Evolutionary conservation across 2,113 vertebrate genomes (phyloP), one percentile per base, ranked within the genome.

Genomic region (Ancistrus triradiatus): DNA sequence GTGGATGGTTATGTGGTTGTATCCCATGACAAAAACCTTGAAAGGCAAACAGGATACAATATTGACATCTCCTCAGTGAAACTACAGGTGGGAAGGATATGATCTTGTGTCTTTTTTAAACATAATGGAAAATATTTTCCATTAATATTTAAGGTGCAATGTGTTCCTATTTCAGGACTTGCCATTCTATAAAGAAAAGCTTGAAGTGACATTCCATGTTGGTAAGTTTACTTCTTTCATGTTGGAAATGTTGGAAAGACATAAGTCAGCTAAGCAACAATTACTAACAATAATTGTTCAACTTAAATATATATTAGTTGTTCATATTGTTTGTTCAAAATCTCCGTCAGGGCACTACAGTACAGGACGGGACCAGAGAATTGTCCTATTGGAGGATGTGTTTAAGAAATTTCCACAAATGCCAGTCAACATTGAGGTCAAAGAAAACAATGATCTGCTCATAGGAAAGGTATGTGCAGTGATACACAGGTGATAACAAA

Each of bases 11-110:
- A 87, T 9, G 90, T 95, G 42, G 84, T 93, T 4, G 86, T 94
- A 48, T 93, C 91, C 21, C 93, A 95, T 9, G 92, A 95, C 6
- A 55, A 89, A 65, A 89, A 92, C 72, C 81, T 95, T 15, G 64
- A 70, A 43, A 88, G 91, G 72, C 86, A 92, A 81, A 88, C 90
- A 0, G 91, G 92, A 24, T 70, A 73, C 1, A 74, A 91, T 70
- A 7, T 58, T 91, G 61, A 69, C 79, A 33, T 86, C 86, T 10
- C 63, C 3, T 31, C 8, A 11, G 66, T 91, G 37, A 53, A 80
- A 13, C 84, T 89, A 3, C 50, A 87, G 88, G 92, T 95, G 56
- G 66, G 83, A 10, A 6, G 38, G 31, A 8, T 9, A 7, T 3
- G 31, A 11, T 14, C 2, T 18, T 19, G 25, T 13, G 8, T 43